A percentile compares a stretch with the other conserved stretches of the same genome.
These are phyloP conservation scores for Dreissena polymorpha DNA, from an alignment of 1,140 invertebrate species.

Conservation along the genomic window DNA sequence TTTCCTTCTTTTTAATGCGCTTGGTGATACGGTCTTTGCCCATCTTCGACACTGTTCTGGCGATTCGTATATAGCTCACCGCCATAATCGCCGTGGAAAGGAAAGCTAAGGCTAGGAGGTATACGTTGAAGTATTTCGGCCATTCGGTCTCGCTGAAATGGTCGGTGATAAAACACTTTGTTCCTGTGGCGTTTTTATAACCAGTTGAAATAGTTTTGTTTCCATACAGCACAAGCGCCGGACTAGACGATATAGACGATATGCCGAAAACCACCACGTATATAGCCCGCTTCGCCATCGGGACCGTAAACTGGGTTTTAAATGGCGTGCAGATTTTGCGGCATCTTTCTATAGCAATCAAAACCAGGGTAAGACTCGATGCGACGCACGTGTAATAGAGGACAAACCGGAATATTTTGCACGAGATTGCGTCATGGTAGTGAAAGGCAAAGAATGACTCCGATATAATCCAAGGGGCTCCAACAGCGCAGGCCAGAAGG, in stretches of 20 bases:
- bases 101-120: constrained; percentile 37
- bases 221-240: constrained; percentile 42
- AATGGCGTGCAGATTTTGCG: constrained; percentile 67
- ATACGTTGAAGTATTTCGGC: constrained; percentile 44
- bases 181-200: not conserved
- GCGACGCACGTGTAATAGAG: constrained; percentile 61
- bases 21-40: constrained; percentile 24
- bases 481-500: constrained; percentile 63
- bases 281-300: constrained; percentile 34
- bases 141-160: constrained; percentile 10
- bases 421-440: constrained; percentile 53
- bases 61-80: constrained; percentile 32
- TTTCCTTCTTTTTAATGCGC: constrained; percentile 7
- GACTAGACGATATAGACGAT: constrained; percentile 20
- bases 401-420: constrained; percentile 68
- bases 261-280: constrained; percentile 27
- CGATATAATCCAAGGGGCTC: constrained; percentile 26
- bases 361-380: constrained; percentile 66
- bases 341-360: constrained; percentile 68
- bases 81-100: constrained; percentile 36
- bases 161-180: constrained; percentile 40
- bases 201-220: constrained; percentile 24
- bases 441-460: constrained; percentile 40
- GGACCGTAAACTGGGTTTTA: constrained; percentile 60
- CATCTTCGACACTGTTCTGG: constrained; percentile 45